Evolutionary conservation across 2,797 vertebrate species (phyloP).

Genomic region (Pantherophis alleghaniensis): DNA sequence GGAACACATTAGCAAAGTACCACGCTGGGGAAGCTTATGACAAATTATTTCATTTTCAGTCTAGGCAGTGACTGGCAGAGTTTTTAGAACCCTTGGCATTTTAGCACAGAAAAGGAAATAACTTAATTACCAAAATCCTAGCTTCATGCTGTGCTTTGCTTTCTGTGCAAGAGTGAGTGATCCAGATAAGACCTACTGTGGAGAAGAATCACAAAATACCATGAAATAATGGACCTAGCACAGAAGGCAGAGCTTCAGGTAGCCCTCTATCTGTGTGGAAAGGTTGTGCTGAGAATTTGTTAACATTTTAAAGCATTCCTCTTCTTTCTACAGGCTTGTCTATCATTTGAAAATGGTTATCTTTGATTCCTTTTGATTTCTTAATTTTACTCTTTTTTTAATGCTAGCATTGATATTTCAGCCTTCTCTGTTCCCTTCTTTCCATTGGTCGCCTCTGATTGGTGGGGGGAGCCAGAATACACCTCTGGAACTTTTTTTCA

Average conservation of each 20-base stretch:
- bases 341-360: not conserved
- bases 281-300: conserved; percentile 55
- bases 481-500: not conserved
- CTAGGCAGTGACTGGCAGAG: conserved; percentile 28
- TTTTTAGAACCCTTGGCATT: conserved; percentile 20
- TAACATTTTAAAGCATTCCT: conserved; percentile 59
- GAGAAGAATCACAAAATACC: conserved; percentile 45
- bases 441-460: not conserved
- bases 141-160: conserved; percentile 37
- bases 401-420: not conserved
- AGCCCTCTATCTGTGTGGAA: conserved; percentile 40
- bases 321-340: conserved; percentile 39
- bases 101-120: conserved; percentile 44
- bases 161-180: conserved; percentile 35
- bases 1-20: not conserved
- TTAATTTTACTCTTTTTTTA: not conserved
- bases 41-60: not conserved
- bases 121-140: conserved; percentile 1
- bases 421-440: conserved; percentile 12
- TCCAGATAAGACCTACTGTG: conserved; percentile 46
- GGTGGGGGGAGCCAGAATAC: not conserved
- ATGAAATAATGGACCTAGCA: conserved; percentile 45
- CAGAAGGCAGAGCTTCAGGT: conserved; percentile 44
- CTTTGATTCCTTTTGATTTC: not conserved
- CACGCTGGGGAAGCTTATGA: not conserved